Evolutionary conservation across 2,113 vertebrate species (phyloP).

Genomic region (Jaculus jaculus): DNA sequence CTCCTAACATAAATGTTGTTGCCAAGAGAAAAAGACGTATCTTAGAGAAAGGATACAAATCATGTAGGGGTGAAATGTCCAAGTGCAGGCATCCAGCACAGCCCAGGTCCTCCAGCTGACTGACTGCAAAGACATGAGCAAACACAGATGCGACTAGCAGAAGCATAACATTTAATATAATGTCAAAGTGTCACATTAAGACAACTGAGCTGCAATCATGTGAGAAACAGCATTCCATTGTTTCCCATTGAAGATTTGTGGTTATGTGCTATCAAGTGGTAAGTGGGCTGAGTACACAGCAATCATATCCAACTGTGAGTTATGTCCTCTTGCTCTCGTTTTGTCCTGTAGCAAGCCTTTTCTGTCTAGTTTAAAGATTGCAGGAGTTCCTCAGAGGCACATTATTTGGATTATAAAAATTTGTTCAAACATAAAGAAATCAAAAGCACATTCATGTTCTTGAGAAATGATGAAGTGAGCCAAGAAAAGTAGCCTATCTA

Average conservation of each 20-base stretch:
- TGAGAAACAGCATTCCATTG: neutral
- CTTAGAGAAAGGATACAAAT: neutral
- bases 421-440: neutral
- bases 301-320: neutral
- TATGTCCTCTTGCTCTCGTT: neutral
- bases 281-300: neutral
- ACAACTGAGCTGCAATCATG: neutral
- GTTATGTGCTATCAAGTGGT: neutral
- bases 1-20: neutral
- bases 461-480: neutral
- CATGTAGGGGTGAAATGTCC: neutral
- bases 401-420: neutral
- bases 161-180: neutral
- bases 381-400: neutral
- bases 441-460: neutral
- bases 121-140: neutral
- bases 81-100: too few species aligned
- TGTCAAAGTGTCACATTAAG: neutral
- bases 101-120: neutral
- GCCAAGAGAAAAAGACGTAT: neutral
- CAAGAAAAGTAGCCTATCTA: neutral
- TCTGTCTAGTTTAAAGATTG: neutral
- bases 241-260: neutral
- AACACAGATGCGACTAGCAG: neutral
- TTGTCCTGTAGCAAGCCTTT: neutral